These are phyloP conservation scores for Theodoxus fluviatilis DNA, from an alignment of 2,888 invertebrate species.

Conservation along the genomic window DNA sequence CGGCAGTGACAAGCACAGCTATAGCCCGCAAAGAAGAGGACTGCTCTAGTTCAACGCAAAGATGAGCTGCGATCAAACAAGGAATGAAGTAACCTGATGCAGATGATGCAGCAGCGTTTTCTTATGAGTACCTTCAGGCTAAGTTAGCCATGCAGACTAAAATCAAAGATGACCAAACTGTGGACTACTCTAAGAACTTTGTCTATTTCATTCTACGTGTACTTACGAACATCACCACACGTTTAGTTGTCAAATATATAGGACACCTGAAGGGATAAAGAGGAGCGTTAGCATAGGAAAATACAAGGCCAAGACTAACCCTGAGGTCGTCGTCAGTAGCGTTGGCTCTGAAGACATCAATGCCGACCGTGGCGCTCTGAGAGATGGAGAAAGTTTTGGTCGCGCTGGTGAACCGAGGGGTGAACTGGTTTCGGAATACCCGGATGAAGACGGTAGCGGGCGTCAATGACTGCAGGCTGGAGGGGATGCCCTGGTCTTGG, in stretches of 20 bases:
- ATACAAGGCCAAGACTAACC: slow-evolving; percentile 33
- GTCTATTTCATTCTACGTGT: too few species aligned
- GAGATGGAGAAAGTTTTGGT: slow-evolving; percentile 39
- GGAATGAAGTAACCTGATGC: background rate
- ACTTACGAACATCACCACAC: too few species aligned
- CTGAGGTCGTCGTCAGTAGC: slow-evolving; percentile 43
- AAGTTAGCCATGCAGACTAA: background rate
- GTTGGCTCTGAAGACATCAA: slow-evolving; percentile 39
- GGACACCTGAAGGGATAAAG: too few species aligned
- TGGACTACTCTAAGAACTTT: background rate
- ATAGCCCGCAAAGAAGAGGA: too few species aligned
- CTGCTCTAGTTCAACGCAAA: background rate
- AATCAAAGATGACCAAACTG: background rate
- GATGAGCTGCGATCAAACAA: background rate
- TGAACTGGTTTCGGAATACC: slow-evolving; percentile 47
- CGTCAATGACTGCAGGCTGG: slow-evolving; percentile 35
- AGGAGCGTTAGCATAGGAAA: background rate
- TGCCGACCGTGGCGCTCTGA: slow-evolving; percentile 34
- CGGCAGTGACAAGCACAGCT: too few species aligned
- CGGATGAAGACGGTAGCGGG: slow-evolving; percentile 46
- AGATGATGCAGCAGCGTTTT: background rate
- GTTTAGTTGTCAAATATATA: too few species aligned
- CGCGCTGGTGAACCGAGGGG: slow-evolving; percentile 46
- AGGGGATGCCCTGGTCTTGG: slow-evolving; percentile 45
- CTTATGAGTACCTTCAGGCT: background rate